phyloP scores from a whole-genome alignment of 1,140 invertebrate genomes.

The Nixonia krombeini region DNA sequence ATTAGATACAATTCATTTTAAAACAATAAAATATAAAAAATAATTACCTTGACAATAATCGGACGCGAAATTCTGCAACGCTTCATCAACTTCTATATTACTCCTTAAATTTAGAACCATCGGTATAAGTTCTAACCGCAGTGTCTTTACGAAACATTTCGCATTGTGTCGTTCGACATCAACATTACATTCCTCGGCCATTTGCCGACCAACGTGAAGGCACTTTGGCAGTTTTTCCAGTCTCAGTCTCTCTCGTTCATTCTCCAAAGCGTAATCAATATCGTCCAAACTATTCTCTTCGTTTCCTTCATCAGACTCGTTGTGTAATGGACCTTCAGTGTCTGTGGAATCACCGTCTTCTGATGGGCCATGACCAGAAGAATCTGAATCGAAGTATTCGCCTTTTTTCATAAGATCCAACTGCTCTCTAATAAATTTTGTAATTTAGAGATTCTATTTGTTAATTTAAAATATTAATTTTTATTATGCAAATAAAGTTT shows the following conservation, averaged over 20 bases:
- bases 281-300: conserved; percentile 69
- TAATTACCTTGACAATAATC: conserved; percentile 86
- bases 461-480: background rate
- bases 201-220: conserved; percentile 72
- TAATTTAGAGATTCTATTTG: too few relatives aligned
- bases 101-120: conserved; percentile 79
- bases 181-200: conserved; percentile 78
- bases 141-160: conserved; percentile 80
- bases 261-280: conserved; percentile 67
- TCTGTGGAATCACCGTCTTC: conserved; percentile 68
- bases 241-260: conserved; percentile 71
- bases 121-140: conserved; percentile 80
- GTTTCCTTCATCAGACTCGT: conserved; percentile 72
- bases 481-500: background rate
- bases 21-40: background rate
- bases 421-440: conserved; percentile 60
- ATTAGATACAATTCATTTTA: too few relatives aligned
- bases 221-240: conserved; percentile 78
- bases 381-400: conserved; percentile 74
- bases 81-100: conserved; percentile 89
- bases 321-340: conserved; percentile 80
- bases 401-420: conserved; percentile 72
- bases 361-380: conserved; percentile 73
- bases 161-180: conserved; percentile 86
- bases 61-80: conserved; percentile 91